These are phyloP conservation scores for Triplophysa dalaica DNA, from an alignment of 2,113 vertebrate genomes.

Conservation along the genomic window DNA sequence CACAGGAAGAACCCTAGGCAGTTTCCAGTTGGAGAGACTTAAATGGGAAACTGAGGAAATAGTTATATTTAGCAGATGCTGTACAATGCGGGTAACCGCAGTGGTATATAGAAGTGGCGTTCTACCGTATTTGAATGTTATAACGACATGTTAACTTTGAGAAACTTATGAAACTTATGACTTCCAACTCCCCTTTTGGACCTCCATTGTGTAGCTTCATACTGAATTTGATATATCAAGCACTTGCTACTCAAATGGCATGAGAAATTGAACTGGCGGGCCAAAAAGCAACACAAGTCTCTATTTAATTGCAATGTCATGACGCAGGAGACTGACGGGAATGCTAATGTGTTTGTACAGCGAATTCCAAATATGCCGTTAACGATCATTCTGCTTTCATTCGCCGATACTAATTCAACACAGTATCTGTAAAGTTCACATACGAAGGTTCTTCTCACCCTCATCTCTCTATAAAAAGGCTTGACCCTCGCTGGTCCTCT, in stretches of 20 bases:
- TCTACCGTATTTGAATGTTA: too few species aligned
- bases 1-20: too few species aligned
- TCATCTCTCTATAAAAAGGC: conserved; percentile 73
- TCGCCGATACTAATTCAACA: not conserved
- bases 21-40: too few species aligned
- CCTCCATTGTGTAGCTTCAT: not conserved
- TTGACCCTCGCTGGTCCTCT: conserved; percentile 71
- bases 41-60: too few species aligned
- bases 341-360: not conserved
- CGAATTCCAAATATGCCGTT: not conserved
- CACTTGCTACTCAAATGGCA: not conserved
- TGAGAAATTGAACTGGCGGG: not conserved
- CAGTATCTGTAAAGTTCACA: conserved; percentile 17
- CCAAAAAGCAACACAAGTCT: not conserved
- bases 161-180: too few species aligned
- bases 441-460: conserved; percentile 17
- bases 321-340: not conserved
- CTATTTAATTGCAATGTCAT: not conserved
- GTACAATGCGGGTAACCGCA: too few species aligned
- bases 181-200: too few species aligned
- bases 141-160: too few species aligned
- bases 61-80: too few species aligned
- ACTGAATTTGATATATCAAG: not conserved
- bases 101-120: too few species aligned
- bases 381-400: not conserved